phyloP scores from a whole-genome alignment of 2,113 vertebrate genomes.

The Jaculus jaculus region DNA sequence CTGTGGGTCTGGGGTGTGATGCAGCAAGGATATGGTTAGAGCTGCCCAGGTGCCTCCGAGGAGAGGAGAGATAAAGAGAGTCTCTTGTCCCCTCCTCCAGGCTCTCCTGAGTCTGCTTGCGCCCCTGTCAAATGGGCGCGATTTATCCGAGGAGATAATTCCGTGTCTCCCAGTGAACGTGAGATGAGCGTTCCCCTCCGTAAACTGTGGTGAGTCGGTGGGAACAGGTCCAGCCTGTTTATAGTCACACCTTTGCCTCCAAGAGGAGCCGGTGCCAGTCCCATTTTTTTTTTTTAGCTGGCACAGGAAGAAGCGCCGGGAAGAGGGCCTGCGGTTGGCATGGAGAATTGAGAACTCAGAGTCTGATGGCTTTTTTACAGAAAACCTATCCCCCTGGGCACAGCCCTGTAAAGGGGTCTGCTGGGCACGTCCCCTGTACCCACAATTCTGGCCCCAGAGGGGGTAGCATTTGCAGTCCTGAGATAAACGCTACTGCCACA shows the following conservation, averaged over 20 bases:
- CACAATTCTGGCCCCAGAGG: background rate
- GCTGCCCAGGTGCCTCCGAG: background rate
- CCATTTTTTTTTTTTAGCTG: background rate
- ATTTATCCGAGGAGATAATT: background rate
- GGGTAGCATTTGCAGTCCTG: background rate
- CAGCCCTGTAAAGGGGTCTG: background rate
- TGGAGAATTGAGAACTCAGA: background rate
- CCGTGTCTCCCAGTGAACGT: background rate
- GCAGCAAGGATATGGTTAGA: background rate
- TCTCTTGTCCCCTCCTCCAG: background rate
- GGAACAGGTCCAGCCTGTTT: background rate
- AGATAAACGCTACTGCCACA: background rate
- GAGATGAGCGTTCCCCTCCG: background rate
- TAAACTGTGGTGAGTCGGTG: background rate
- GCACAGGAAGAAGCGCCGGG: background rate
- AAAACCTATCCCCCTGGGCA: background rate
- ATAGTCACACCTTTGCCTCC: conserved; percentile 17
- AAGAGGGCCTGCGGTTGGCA: background rate
- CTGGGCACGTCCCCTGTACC: no score
- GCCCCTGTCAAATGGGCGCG: background rate
- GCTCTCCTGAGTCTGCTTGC: background rate
- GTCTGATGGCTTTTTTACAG: background rate
- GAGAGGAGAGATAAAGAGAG: no score
- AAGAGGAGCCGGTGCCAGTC: background rate
- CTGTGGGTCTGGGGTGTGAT: background rate